These are phyloP conservation scores for Thymallus thymallus DNA, from an alignment of 2,113 vertebrate genomes.

Conservation along the genomic window DNA sequence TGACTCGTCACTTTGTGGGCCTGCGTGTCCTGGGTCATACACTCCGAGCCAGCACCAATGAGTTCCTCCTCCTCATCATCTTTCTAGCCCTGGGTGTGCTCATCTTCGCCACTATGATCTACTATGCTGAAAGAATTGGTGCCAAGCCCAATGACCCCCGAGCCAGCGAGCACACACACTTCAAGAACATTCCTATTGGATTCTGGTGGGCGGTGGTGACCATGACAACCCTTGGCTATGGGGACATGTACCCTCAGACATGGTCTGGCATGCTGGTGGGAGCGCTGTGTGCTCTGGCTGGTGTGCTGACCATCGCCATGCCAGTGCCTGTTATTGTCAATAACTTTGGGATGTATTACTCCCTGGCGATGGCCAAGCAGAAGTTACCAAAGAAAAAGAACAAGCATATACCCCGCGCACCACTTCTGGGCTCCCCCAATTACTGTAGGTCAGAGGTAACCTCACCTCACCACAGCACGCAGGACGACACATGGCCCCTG, in stretches of 20 bases:
- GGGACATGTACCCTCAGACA: no score
- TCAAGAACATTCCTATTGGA: slow-evolving; percentile 91
- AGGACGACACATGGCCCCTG: slow-evolving; percentile 87
- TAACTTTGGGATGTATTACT: slow-evolving; percentile 95
- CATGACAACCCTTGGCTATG: slow-evolving; percentile 78
- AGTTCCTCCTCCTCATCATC: slow-evolving; percentile 91
- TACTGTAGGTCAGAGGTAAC: slow-evolving; percentile 92
- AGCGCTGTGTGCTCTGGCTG: slow-evolving; percentile 85
- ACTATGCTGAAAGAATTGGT: slow-evolving; percentile 90
- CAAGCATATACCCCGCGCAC: slow-evolving; percentile 89
- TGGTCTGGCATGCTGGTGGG: slow-evolving; percentile 88
- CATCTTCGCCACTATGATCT: slow-evolving; percentile 61
- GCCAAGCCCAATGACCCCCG: slow-evolving; percentile 88
- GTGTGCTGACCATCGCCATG: slow-evolving; percentile 91
- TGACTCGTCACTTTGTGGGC: slow-evolving; percentile 87
- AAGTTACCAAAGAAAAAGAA: slow-evolving; percentile 98
- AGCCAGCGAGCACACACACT: slow-evolving; percentile 88
- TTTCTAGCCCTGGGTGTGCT: slow-evolving; percentile 90
- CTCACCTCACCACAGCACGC: slow-evolving; percentile 88
- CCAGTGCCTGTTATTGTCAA: slow-evolving; percentile 92
- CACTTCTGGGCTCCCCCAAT: slow-evolving; percentile 90
- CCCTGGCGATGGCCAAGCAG: slow-evolving; percentile 94
- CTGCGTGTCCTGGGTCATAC: slow-evolving; percentile 88
- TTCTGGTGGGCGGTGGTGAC: slow-evolving; percentile 95
- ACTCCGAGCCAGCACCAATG: slow-evolving; percentile 87